Evolutionary conservation across 2,797 vertebrate species (phyloP), one percentile per base, ranked within the genome.

Genomic region (Gymnopithys bicolor): DNA sequence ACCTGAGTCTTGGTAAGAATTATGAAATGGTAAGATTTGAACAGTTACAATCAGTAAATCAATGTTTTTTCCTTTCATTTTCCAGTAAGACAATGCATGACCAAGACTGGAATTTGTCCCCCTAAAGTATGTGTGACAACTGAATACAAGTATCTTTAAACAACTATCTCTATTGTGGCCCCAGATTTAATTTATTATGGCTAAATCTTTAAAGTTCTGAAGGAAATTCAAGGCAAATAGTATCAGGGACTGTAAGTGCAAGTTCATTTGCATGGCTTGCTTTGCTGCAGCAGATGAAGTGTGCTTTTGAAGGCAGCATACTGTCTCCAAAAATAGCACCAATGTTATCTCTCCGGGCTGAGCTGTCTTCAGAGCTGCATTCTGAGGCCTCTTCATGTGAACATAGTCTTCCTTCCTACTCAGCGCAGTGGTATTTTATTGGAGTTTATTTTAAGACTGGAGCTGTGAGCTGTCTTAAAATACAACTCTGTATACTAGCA

Each of bases 401-500:
- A 74, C 87, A 66, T 19, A 87, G 63, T 49, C 75, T 90, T 88
- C 87, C 83, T 90, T 96, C 80, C 33, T 62, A 74, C 73, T 96
- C 76, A 92, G 66, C 2, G 11, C 7, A 11, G 41, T 77, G 85
- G 91, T 70, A 96, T 97, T 95, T 81, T 76, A 63, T 94, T 90
- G 91, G 78, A 90, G 77, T 93, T 96, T 96, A 94, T 96, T 96
- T 95, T 95, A 37, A 46, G 74, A 77, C n/a, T 16, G 67, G 45
- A 66, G 41, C 87, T 77, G 62, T 74, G 90, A 62, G 56, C 84
- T 62, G 7, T 88, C 89, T 91, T 91, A 91, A 97, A 94, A 94
- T 90, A 89, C 46, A 74, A 2, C 63, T 27, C 84, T 59, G 27
- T 68, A 43, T 49, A 28, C 56, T 56, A 39, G 21, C 0, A 0